Conservation (phyloP, 2,797 vertebrate genomes). For the Liparis tanakae region DNA sequence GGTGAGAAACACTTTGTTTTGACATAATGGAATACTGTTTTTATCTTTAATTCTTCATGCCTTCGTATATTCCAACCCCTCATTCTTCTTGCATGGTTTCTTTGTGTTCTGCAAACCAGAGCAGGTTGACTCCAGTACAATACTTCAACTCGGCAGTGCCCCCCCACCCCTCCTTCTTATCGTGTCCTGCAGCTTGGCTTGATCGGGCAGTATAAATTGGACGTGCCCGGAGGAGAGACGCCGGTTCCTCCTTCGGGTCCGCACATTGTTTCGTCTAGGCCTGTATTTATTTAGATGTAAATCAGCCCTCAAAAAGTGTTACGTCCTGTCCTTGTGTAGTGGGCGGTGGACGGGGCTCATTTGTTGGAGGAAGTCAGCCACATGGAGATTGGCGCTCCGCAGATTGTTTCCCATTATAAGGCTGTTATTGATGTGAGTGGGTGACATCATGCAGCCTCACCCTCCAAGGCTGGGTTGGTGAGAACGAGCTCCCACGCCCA, state of each 20-base stretch:
- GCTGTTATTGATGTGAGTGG: constrained; percentile 67
- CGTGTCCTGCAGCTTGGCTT: constrained; percentile 87
- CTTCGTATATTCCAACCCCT: constrained; percentile 11
- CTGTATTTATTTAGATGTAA: constrained; percentile 95
- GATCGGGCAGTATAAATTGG: constrained; percentile 85
- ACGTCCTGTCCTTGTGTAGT: constrained; percentile 91
- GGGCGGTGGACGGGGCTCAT: constrained; percentile 72
- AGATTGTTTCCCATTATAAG: constrained; percentile 82
- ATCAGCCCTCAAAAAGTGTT: constrained; percentile 91
- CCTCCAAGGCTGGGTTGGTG: constrained; percentile 63
- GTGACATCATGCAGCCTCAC: constrained; percentile 80
- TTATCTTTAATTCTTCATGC: constrained; percentile 18
- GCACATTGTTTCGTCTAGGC: constrained; percentile 91
- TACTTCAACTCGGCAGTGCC: constrained; percentile 61
- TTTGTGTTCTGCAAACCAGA: constrained; percentile 49
- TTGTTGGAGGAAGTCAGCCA: constrained; percentile 86
- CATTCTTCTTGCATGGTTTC: constrained; percentile 26
- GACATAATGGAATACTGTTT: neutral
- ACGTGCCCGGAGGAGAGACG: constrained; percentile 81
- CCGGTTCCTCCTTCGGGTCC: constrained; percentile 84
- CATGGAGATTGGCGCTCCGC: constrained; percentile 83
- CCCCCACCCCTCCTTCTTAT: constrained; percentile 83
- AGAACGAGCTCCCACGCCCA: constrained; percentile 68
- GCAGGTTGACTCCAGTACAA: constrained; percentile 57
- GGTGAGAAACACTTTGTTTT: constrained; percentile 1